phyloP scores from a whole-genome alignment of 2,113 vertebrate species.

The Stictonetta naevosa region DNA sequence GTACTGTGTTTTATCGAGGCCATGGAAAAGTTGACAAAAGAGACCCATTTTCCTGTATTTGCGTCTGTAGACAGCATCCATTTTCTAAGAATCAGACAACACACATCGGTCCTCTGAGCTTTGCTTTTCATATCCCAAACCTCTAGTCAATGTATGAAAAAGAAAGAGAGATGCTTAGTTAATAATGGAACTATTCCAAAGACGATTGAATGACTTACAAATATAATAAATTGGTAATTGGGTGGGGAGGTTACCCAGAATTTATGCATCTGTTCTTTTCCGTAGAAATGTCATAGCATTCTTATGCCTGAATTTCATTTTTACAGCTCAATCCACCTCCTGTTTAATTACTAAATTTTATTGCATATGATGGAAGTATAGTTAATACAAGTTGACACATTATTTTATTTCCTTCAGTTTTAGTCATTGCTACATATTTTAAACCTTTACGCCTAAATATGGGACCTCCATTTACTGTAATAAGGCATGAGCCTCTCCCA shows the following conservation, averaged over 20 bases:
- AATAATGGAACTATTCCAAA: background rate
- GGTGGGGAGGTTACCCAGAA: background rate
- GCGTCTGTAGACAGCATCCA: background rate
- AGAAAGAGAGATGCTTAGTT: background rate
- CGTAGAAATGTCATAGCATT: background rate
- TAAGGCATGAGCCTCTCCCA: background rate
- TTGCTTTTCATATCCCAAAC: background rate
- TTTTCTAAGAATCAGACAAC: background rate
- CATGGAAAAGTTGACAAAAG: background rate
- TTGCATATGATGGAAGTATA: background rate
- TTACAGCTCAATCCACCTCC: background rate
- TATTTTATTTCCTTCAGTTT: background rate
- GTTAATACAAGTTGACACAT: background rate
- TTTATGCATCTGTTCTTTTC: background rate
- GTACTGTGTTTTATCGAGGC: background rate
- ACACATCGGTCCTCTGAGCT: background rate
- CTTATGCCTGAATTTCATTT: background rate
- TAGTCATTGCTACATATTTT: background rate
- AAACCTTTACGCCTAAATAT: background rate
- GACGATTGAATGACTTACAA: background rate
- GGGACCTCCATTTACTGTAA: background rate
- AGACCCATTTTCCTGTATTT: background rate
- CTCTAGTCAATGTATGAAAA: background rate
- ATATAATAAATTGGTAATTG: background rate
- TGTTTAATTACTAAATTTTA: background rate